Base-by-base conservation (phyloP, 2,888 invertebrate species). In the Chymomyza fuscimana region DNA sequence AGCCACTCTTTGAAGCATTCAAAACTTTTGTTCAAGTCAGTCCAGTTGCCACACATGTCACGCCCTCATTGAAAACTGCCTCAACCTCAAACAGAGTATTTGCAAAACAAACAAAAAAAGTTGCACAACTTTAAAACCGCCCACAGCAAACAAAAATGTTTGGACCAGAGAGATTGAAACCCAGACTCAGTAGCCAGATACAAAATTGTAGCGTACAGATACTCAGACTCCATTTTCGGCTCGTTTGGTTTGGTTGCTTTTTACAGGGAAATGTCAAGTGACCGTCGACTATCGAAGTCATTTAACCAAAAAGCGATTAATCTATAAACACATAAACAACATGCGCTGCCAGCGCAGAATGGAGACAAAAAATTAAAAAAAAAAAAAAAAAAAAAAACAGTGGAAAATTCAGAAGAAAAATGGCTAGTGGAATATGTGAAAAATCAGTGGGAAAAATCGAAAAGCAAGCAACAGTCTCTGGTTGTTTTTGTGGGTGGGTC, bases 281-380 rank as follows among this genome's bases (percentile, higher is more conserved):
- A 46, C 40, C 40, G 40, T 80, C 81, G 87, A 83, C 86, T 80
- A 87, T 88, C 81, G 88, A 88, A 90, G 86, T 89, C 90, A 89
- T 90, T 89, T 90, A 89, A 87, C 86, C 86, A 89, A 90, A 87
- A 89, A 88, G 80, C 89, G 90, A 90, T 90, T 90, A 89, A 90
- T 89, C 90, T 89, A 90, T 89, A 87, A 90, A 88, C 89, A 87
- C 88, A 90, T 90, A 90, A 90, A 90, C 89, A 89, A 89, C 89
- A 87, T 78, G 78, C 81, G 81, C 85, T 67, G 69, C 73, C 67
- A 40, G 61, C 64, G 36, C 16, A 51, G 69, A 40, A 61, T 22
- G 36, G 50, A 29, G 32, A 32, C 40, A 36, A 63, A 54, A 54
- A 66, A 16, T 56, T 51, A 10, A 56, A 61, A 16, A n/a, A 58